Evolutionary conservation across 2,888 invertebrate genomes (phyloP).

Genomic region (Yponomeuta evonymella): DNA sequence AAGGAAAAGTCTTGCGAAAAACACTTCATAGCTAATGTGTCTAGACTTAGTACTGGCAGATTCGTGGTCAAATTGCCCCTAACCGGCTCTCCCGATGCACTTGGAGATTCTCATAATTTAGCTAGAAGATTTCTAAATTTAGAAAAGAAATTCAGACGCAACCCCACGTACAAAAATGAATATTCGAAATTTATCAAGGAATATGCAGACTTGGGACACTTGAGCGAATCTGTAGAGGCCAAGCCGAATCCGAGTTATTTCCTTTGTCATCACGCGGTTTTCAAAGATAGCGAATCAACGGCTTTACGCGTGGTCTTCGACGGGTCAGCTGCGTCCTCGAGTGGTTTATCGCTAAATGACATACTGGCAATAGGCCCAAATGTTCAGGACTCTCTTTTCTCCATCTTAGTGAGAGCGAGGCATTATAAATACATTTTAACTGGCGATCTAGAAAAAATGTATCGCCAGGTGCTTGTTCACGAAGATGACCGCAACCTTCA

Average conservation of each 20-base stretch:
- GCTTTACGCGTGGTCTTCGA: constrained; percentile 21
- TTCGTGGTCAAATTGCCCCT: no score
- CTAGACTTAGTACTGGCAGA: no score
- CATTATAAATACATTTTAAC: constrained; percentile 5
- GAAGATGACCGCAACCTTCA: not conserved
- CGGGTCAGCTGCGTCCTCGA: not conserved
- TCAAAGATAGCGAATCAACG: constrained; percentile 22
- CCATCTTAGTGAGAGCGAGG: constrained; percentile 3
- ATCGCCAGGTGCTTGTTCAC: not conserved
- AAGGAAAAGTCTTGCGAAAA: no score
- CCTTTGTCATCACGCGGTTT: no score
- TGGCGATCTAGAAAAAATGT: constrained; percentile 14
- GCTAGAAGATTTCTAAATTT: not conserved
- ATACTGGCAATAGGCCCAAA: constrained; percentile 1
- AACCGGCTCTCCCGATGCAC: no score
- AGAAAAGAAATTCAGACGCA: not conserved
- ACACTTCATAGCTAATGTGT: no score
- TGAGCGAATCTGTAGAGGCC: no score
- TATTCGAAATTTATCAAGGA: constrained; percentile 14
- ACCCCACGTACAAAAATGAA: not conserved
- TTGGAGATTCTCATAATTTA: no score
- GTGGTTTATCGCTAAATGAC: constrained; percentile 5
- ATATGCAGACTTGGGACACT: no score
- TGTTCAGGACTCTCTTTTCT: constrained; percentile 5
- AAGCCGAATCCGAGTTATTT: no score